Evolutionary conservation across 2,113 vertebrate species (phyloP).

Genomic region (Cryptoleucopteryx plumbea): DNA sequence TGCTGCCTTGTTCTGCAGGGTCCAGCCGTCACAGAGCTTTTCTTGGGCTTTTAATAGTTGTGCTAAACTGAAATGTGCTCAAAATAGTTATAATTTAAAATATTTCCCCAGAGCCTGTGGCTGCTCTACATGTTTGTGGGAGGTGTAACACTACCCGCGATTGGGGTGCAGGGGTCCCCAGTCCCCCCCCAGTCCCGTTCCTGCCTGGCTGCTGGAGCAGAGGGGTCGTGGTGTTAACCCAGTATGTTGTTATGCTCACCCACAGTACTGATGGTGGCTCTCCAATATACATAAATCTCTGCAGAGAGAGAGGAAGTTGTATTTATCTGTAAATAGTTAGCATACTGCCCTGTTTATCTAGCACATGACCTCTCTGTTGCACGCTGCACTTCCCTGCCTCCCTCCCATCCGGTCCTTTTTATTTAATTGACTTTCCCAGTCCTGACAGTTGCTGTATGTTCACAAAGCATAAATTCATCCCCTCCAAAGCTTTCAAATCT

Average conservation of each 20-base stretch:
- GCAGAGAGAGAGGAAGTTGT: not conserved
- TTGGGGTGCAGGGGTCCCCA: fast-evolving
- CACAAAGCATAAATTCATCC: not conserved
- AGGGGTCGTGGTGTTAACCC: not conserved
- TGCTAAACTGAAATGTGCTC: not conserved
- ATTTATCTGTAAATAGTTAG: not conserved
- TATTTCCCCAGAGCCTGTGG: not conserved
- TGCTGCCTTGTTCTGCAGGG: not conserved
- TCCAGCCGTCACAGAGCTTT: not conserved
- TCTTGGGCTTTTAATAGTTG: not conserved
- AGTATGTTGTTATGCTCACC: not conserved
- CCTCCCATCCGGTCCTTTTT: not conserved
- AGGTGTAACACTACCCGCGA: fast-evolving
- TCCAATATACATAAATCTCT: not conserved
- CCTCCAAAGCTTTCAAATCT: not conserved
- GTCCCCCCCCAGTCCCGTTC: not conserved
- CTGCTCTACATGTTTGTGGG: not conserved
- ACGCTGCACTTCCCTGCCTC: not conserved
- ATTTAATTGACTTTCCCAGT: not conserved
- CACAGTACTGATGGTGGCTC: not conserved
- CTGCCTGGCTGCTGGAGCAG: not conserved
- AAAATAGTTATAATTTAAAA: not conserved
- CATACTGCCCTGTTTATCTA: not conserved
- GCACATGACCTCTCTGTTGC: not conserved
- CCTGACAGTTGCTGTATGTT: not conserved